These are phyloP conservation scores for Noctua fimbriata DNA, from an alignment of 2,888 invertebrate genomes.

Conservation along the genomic window DNA sequence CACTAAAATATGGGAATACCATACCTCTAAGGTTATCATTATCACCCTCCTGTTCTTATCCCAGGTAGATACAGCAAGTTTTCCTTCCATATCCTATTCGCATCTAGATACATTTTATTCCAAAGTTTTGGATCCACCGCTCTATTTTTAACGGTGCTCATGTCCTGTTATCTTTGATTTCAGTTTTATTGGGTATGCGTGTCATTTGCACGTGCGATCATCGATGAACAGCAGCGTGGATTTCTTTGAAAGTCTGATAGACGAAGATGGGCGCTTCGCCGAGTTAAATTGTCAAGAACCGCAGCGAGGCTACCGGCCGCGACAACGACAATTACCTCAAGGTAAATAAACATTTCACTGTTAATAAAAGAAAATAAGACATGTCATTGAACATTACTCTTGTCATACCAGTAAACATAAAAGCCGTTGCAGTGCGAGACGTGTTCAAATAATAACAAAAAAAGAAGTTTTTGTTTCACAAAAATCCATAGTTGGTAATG, in stretches of 20 bases:
- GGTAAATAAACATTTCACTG: conserved; percentile 68
- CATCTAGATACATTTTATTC: neutral
- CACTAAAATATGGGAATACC: too few relatives aligned
- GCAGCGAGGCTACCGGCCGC: conserved; percentile 74
- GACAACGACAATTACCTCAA: conserved; percentile 76
- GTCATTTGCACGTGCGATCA: conserved; percentile 84
- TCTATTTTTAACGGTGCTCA: neutral
- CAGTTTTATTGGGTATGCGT: conserved; percentile 88
- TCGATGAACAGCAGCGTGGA: conserved; percentile 90
- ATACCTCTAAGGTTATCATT: neutral
- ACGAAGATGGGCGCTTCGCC: conserved; percentile 87
- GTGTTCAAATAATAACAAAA: neutral
- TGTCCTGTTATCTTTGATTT: conserved; percentile 57
- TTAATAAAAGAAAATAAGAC: conserved; percentile 19
- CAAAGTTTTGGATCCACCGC: neutral
- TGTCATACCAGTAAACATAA: neutral
- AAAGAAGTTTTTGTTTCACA: conserved; percentile 2
- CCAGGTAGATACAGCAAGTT: neutral
- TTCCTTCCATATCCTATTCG: neutral
- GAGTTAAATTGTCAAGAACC: conserved; percentile 86
- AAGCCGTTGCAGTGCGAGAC: neutral
- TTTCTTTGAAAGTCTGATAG: conserved; percentile 93
- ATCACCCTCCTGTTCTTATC: neutral
- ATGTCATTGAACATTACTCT: neutral
- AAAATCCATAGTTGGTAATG: conserved; percentile 23